Evolutionary conservation across 2,888 invertebrate species (phyloP), one percentile per base, ranked within the genome.

Genomic region (Dyspetes luteomarginatus): DNA sequence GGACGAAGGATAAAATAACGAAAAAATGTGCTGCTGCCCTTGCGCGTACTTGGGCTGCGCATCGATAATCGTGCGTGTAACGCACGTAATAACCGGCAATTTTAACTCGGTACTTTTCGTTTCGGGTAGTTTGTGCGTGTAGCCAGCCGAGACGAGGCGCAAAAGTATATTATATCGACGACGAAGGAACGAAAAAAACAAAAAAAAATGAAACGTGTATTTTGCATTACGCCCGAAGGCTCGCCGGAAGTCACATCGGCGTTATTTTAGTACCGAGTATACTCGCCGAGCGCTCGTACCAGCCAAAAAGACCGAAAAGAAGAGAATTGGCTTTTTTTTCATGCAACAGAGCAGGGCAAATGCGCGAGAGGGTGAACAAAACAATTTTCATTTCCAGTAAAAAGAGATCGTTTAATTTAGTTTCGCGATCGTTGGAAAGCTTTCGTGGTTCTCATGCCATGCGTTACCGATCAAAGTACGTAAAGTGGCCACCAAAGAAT

Each of bases 391-490:
- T 78, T 65, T 52, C 55, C 65, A 12, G 52, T 48, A 7, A 30
- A 17, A 52, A 75, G 60, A 43, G 22, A 45, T 80, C 45, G 43
- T 64, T 62, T 68, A 62, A 76, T 76, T 43, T 52, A 24, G 19
- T 60, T 24, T 30, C 52, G 82, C 85, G 78, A 85, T 86, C 77
- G 82, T 17, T 9, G n/a, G n/a, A n/a, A n/a, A n/a, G n/a, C n/a
- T n/a, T n/a, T n/a, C n/a, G n/a, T n/a, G n/a, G 79, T 26, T 28
- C 24, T 50, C 36, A 55, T 58, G 77, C 73, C 84, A 80, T 84
- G 83, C 85, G 85, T 85, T 86, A 81, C 84, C 84, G 87, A 85
- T 85, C 87, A 85, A 88, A 88, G 84, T 84, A 83, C 50, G n/a
- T 68, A 52, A 68, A 68, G 56, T 58, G 43, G 24, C n/a, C 65